These are phyloP conservation scores for Heteropelma amictum DNA, from an alignment of 2,888 invertebrate species.

Conservation along the genomic window DNA sequence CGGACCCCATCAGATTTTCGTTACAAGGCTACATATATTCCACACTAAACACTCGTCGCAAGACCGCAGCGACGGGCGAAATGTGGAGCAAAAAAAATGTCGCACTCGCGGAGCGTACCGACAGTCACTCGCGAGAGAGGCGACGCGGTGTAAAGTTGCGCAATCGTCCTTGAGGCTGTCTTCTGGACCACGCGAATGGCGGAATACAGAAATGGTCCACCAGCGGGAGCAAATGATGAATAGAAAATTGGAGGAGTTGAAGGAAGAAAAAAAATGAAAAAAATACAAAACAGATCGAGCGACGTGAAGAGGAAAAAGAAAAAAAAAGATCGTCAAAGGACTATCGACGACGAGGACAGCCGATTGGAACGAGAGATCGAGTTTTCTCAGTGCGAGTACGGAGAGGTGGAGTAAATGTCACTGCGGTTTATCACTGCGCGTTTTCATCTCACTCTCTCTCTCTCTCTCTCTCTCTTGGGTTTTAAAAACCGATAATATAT, in stretches of 20 bases:
- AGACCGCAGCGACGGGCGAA: slow-evolving; percentile 6
- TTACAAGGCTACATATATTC: neutral
- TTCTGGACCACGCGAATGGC: slow-evolving; percentile 41
- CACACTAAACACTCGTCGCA: neutral
- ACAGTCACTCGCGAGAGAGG: slow-evolving; percentile 27
- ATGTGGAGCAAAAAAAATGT: slow-evolving; percentile 40
- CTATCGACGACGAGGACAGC: slow-evolving; percentile 34
- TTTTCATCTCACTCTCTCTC: neutral
- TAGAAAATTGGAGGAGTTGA: neutral
- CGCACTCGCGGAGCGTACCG: slow-evolving; percentile 14
- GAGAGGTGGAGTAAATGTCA: slow-evolving; percentile 64
- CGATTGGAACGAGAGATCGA: slow-evolving; percentile 50
- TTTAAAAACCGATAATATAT: slow-evolving; percentile 60
- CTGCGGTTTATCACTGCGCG: slow-evolving; percentile 64
- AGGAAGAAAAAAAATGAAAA: slow-evolving; percentile 9
- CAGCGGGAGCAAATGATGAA: slow-evolving; percentile 18
- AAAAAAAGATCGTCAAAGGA: slow-evolving; percentile 34
- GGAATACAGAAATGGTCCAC: slow-evolving; percentile 40
- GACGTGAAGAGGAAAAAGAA: neutral
- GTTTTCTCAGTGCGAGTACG: slow-evolving; percentile 21
- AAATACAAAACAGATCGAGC: neutral
- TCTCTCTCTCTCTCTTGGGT: slow-evolving; percentile 9
- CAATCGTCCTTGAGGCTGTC: slow-evolving; percentile 53
- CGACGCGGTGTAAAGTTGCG: slow-evolving; percentile 35
- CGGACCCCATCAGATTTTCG: too few relatives aligned